A percentile compares a stretch with the other conserved stretches of the same genome.
Evolutionary conservation across 2,888 invertebrate species (phyloP).

Genomic region (Trissonchulus sp.): DNA sequence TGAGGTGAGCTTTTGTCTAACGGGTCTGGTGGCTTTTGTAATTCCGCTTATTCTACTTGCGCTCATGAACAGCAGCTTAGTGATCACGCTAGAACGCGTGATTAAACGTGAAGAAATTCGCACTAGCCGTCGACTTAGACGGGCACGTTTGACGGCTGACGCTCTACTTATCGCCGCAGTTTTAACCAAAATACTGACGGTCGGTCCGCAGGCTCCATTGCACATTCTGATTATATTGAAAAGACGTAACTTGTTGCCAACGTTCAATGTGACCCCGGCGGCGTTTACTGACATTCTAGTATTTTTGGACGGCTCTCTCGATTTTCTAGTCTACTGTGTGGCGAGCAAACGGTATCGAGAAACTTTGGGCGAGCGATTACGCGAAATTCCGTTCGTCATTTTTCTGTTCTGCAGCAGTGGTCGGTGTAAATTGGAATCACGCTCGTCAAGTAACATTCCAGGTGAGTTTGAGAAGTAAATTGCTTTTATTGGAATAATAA

Average conservation of each 20-base stretch:
- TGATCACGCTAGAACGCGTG: not conserved
- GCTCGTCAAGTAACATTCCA: too few relatives aligned
- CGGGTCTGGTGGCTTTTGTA: not conserved
- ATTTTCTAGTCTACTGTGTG: not conserved
- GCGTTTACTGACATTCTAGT: not conserved
- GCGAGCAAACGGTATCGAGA: not conserved
- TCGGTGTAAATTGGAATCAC: too few relatives aligned
- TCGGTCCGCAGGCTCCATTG: not conserved
- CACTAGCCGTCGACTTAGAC: not conserved
- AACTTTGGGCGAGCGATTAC: too few relatives aligned
- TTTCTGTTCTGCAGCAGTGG: too few relatives aligned
- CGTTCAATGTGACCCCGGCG: not conserved
- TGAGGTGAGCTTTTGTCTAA: not conserved
- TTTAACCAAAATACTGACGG: not conserved
- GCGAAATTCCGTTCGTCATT: too few relatives aligned
- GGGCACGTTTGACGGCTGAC: not conserved
- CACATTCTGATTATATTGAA: not conserved
- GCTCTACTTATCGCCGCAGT: not conserved
- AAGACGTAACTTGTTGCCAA: not conserved
- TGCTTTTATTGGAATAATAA: too few relatives aligned
- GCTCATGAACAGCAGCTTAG: not conserved
- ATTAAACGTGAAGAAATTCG: not conserved
- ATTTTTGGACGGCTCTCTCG: not conserved
- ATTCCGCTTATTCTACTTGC: not conserved
- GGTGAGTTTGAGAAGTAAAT: too few relatives aligned